A percentile compares a stretch with the other conserved stretches of the same genome.
These are phyloP conservation scores for Odontamblyopus rebecca DNA, from an alignment of 2,797 vertebrate genomes.

Conservation along the genomic window DNA sequence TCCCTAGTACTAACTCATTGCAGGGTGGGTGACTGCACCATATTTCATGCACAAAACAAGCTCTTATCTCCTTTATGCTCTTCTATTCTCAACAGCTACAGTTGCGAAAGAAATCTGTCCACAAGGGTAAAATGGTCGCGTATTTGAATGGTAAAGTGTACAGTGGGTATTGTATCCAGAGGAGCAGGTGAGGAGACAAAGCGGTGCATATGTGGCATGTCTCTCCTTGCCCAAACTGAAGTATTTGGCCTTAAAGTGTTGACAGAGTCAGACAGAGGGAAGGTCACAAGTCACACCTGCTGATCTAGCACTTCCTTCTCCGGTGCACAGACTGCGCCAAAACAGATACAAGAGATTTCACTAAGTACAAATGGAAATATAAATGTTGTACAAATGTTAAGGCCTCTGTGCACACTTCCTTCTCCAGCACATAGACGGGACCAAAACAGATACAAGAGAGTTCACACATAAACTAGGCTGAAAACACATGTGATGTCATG, in stretches of 20 bases:
- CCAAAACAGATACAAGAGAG: no score
- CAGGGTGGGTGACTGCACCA: slow-evolving; percentile 12
- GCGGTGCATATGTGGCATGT: slow-evolving; percentile 44
- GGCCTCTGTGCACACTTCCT: no score
- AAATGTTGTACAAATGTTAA: no score
- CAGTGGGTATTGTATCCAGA: slow-evolving; percentile 51
- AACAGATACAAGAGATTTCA: neutral
- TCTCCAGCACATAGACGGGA: no score
- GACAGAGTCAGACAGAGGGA: slow-evolving; percentile 61
- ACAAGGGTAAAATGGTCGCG: slow-evolving; percentile 4
- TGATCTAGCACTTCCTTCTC: slow-evolving; percentile 33
- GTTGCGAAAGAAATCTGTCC: slow-evolving; percentile 13
- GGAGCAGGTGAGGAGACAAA: slow-evolving; percentile 73
- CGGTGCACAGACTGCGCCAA: slow-evolving; percentile 7
- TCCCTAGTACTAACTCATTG: slow-evolving; percentile 30
- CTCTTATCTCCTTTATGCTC: neutral
- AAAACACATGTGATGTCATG: no score
- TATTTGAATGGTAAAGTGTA: slow-evolving; percentile 1
- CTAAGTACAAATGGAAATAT: neutral
- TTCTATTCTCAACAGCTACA: slow-evolving; percentile 1
- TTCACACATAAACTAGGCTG: no score
- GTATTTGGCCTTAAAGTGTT: slow-evolving; percentile 51
- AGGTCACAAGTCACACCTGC: slow-evolving; percentile 76
- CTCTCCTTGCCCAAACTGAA: slow-evolving; percentile 55
- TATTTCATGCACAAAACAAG: slow-evolving; percentile 3